Percentiles rank a stretch among this genome's conserved stretches.
Evolutionary conservation across 2,797 vertebrate genomes (phyloP).

Genomic region (Ptychadena robeensis): DNA sequence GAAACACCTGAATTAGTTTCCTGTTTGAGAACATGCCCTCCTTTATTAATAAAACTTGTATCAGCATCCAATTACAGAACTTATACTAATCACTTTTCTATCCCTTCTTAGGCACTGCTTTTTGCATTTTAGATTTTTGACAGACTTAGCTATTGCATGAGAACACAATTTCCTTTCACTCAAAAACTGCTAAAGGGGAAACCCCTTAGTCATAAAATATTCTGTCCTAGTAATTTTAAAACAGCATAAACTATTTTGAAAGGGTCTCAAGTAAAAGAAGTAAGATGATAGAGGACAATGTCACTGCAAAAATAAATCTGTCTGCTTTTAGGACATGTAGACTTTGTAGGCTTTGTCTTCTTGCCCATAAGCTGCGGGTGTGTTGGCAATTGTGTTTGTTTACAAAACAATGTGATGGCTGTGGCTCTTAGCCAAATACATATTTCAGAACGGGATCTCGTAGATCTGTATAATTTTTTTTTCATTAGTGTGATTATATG

Average conservation of each 20-base stretch:
- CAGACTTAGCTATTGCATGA: background rate
- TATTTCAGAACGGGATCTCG: background rate
- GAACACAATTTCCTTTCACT: conserved; percentile 64
- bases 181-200: conserved; percentile 67
- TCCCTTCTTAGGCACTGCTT: background rate
- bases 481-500: background rate
- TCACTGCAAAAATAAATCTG: background rate
- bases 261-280: conserved; percentile 6
- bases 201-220: conserved; percentile 71
- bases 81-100: background rate
- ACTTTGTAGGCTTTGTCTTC: conserved; percentile 51
- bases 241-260: conserved; percentile 61
- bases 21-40: conserved; percentile 10
- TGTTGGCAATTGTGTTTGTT: conserved; percentile 60
- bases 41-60: conserved; percentile 11
- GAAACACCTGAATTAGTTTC: conserved; percentile 8
- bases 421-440: conserved; percentile 27
- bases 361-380: conserved; percentile 58
- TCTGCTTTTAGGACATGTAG: conserved; percentile 47
- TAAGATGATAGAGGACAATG: background rate
- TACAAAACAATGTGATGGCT: conserved; percentile 62
- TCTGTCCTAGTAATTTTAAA: conserved; percentile 68
- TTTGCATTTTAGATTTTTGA: background rate
- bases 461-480: background rate
- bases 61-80: background rate